Evolutionary conservation across 2,888 invertebrate genomes (phyloP), one percentile per base, ranked within the genome.

Genomic region (Rhopalosiphum nymphaeae): DNA sequence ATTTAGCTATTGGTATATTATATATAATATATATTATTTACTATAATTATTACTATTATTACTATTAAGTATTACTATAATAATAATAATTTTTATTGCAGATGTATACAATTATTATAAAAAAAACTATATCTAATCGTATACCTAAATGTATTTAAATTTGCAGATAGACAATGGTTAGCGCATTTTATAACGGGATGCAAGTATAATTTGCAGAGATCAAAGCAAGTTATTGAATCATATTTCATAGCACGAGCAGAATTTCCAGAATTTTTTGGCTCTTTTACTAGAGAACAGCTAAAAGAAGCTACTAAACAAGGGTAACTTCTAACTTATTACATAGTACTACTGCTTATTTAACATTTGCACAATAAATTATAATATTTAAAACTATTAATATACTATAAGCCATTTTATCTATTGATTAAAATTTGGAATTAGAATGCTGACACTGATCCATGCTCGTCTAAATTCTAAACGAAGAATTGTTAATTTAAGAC

Each of bases 171-270:
- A 42, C 49, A 67, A 86, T 94, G 94, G 94, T 86, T 94, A 49
- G 42, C 94, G 5, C 85, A 94, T 87, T 94, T 94, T 29, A 94
- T 94, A 16, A 67, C 61, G 10, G 91, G 94, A 29, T 94, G 91
- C 44, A 94, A 94, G 49, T 94, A 86, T 67, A 94, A 87, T 86
- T 91, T 94, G 42, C 91, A 91, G 53, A 90, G 86, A 94, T 46
- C 91, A 1, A 94, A 94, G 11, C 36, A 94, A 87, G 86, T 94
- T 2, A 94, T 94, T 86, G 87, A 94, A 0, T 57, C 91, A 21
- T 91, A 94, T 67, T 94, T 94, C n/a, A 36, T 91, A 10, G 86
- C 36, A 13, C 57, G 91, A 44, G 85, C 85, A 29, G 86, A 94
- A 53, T 42, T 25, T 42, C 94, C 90, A 53, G 90, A 94, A 53